These are phyloP conservation scores for Drosophila infuscata DNA, from an alignment of 2,888 invertebrate genomes.

Conservation along the genomic window DNA sequence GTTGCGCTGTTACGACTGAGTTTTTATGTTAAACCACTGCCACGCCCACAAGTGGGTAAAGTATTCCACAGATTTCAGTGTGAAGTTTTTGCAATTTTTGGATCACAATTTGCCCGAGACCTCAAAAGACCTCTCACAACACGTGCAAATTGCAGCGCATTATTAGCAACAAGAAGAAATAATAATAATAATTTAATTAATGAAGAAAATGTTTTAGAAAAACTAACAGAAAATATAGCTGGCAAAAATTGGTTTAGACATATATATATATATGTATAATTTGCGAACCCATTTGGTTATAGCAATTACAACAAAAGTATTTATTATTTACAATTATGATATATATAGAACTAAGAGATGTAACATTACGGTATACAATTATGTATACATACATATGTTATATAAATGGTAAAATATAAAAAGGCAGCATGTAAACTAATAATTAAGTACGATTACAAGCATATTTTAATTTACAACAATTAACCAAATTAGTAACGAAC, in stretches of 20 bases:
- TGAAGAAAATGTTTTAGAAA: slow-evolving; percentile 50
- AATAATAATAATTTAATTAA: slow-evolving; percentile 14
- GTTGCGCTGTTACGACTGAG: slow-evolving; percentile 34
- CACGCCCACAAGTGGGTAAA: slow-evolving; percentile 51
- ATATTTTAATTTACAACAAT: slow-evolving; percentile 45
- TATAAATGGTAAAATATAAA: slow-evolving; percentile 55
- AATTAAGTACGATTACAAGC: slow-evolving; percentile 49
- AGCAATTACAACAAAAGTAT: slow-evolving; percentile 42
- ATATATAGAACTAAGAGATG: slow-evolving; percentile 58
- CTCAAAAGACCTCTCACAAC: slow-evolving; percentile 42
- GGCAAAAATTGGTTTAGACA: slow-evolving; percentile 44
- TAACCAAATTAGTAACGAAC: slow-evolving; percentile 28
- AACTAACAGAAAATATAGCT: slow-evolving; percentile 42
- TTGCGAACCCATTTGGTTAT: slow-evolving; percentile 54
- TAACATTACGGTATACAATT: slow-evolving; percentile 66
- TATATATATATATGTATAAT: slow-evolving; percentile 9
- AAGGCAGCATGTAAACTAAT: slow-evolving; percentile 57
- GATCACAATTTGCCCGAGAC: slow-evolving; percentile 53
- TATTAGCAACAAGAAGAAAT: slow-evolving; percentile 25
- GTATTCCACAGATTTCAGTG: slow-evolving; percentile 44
- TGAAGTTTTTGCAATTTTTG: slow-evolving; percentile 49
- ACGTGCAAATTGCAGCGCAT: slow-evolving; percentile 58
- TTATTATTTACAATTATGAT: slow-evolving; percentile 48
- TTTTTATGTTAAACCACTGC: slow-evolving; percentile 50
- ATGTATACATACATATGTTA: slow-evolving; percentile 56